Base-by-base conservation (phyloP, 2,113 vertebrate species). In the Crotophaga sulcirostris region DNA sequence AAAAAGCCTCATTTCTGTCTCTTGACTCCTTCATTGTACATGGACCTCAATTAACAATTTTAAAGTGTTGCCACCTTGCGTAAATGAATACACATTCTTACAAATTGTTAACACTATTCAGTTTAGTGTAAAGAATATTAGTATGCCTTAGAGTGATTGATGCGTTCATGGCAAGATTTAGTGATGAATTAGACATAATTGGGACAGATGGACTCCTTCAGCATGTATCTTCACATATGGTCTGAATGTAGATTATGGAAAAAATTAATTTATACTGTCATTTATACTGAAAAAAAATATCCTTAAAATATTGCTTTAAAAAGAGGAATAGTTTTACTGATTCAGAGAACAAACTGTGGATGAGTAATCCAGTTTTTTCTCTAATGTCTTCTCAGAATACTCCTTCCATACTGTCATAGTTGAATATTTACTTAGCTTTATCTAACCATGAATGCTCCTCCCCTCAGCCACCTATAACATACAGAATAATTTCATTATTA, bases 181-280 rank as follows among this genome's bases (percentile, higher is more conserved):
- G 77, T 60, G 60, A 90, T 86, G 25, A 16, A 80, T 87, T 93
- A 60, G 51, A 68, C 47, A 86, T 81, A 93, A 82, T 31, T 93
- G 36, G 16, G 82, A 86, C 86, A 97, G 91, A 96, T 87, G 40
- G 68, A 85, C 13, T 84, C 45, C 31, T 95, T 83, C 45, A 75
- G 67, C 60, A 92, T 86, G 64, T 84, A 68, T 36, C 45, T 93
- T 55, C 67, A 51, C 52, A 84, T 92, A 87, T 81, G 80, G 51
- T 84, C 69, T 89, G 59, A 90, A 94, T 87, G 96, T 74, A 90
- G 77, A 91, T 66, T 59, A 76, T 58, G 10, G 73, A 94, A 70
- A 13, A 60, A 47, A 79, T n/a, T 40, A 74, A 76, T 59, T 91
- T 93, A 74, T 68, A 72, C 47, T 74, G 23, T 21, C 40, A n/a